Base-by-base conservation (phyloP, 92 coral and sea anemone species). In the Epizoanthus ramosus region DNA sequence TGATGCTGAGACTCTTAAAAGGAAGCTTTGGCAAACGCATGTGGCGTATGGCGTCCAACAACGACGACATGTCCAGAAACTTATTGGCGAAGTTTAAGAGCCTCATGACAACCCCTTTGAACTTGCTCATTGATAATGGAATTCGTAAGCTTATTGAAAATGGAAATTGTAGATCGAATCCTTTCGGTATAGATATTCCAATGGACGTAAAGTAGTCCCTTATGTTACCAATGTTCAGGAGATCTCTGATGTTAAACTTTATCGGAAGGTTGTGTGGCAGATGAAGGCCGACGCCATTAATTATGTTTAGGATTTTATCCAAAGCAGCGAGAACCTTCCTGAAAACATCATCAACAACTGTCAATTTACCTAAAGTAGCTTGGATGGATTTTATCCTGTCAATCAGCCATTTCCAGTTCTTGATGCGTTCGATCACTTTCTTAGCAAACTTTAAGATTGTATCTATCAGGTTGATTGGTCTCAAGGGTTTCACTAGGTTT, bases 351-450 rank as follows among this genome's bases (percentile, higher is more conserved):
- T 92, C 98, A 22, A 95, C 94, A 33, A 83, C 81, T 50, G 94
- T 94, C 69, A 97, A 71, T 63, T 86, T 92, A 63, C 85, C 80
- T 5, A 97, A 91, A 58, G 92, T 74, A 6, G 47, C 73, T 61
- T 94, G 93, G 57, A 97, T 95, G 54, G 85, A 88, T 64, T 86
- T 89, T 54, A 94, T 88, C 65, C 87, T 87, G 68, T 79, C 84
- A 41, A 88, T 87, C 79, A 97, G 65, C 95, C 93, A 92, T n/a
- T 89, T 87, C 99, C 99, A 97, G 79, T 88, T 80, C 73, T 90
- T 91, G 25, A 87, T 84, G 37, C 89, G 83, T 54, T 57, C 84
- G 1, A 92, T 39, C 0, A 91, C 92, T 56, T 86, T 92, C 39
- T 92, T 96, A 19, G 95, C 85, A 81, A 87, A 63, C 80, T 81